A percentile compares a stretch with the other conserved stretches of the same genome.
phyloP scores from a whole-genome alignment of 2,113 vertebrate species.

The Dipodomys ordii region DNA sequence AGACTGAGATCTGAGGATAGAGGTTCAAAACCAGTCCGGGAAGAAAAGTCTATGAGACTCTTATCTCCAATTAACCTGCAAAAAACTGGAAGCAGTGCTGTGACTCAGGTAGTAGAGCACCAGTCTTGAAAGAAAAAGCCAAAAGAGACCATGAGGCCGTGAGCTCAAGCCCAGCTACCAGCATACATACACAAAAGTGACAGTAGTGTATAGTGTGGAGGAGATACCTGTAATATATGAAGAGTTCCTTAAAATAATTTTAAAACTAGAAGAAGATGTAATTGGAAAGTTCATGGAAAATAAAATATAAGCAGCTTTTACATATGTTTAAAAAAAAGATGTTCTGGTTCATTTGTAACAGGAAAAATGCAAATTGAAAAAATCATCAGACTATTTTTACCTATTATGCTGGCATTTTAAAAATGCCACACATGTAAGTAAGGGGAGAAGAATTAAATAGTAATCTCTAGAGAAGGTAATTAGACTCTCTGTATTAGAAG shows the following conservation, averaged over 20 bases:
- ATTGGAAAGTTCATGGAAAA: conserved; percentile 30
- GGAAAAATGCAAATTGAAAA: conserved; percentile 47
- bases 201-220: too few species aligned
- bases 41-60: too few species aligned
- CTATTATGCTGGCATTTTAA: not conserved
- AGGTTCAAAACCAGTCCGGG: too few species aligned
- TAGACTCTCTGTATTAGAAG: conserved; percentile 1
- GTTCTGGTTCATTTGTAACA: conserved; percentile 12
- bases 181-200: too few species aligned
- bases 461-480: not conserved
- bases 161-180: too few species aligned
- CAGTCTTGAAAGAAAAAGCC: too few species aligned
- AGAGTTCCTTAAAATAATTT: conserved; percentile 31
- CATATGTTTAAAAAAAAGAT: not conserved
- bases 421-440: not conserved
- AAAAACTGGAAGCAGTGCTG: too few species aligned
- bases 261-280: not conserved
- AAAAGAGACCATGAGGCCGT: too few species aligned
- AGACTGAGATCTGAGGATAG: too few species aligned
- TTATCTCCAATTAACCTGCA: too few species aligned
- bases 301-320: not conserved
- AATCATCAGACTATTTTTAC: conserved; percentile 20
- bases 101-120: too few species aligned
- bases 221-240: not conserved
- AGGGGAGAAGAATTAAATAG: conserved; percentile 34